These are phyloP conservation scores for Homarus americanus DNA, from an alignment of 1,140 invertebrate species.

Conservation along the genomic window DNA sequence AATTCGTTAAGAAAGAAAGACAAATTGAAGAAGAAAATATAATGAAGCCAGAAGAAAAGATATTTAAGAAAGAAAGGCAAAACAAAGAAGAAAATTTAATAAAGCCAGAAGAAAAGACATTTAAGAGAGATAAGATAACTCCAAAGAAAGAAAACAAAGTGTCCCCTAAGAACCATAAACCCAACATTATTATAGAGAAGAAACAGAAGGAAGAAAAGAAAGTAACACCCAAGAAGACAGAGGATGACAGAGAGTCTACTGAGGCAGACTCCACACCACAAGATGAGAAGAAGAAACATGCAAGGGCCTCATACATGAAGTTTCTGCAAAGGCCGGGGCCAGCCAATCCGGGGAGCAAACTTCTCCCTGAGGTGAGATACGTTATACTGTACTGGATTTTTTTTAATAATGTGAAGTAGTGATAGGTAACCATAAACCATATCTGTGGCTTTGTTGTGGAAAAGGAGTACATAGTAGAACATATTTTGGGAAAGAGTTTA, in stretches of 20 bases:
- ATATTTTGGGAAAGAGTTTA: too few species aligned
- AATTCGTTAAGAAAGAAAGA: background rate
- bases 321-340: slow-evolving; percentile 48
- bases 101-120: background rate
- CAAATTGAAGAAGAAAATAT: background rate
- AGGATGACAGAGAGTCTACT: background rate
- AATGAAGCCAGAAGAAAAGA: background rate
- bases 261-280: slow-evolving; percentile 27
- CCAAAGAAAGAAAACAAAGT: background rate
- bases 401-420: too few species aligned
- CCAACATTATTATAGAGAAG: background rate
- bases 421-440: too few species aligned
- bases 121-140: background rate
- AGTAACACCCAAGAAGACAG: background rate
- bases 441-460: too few species aligned
- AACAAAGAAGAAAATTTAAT: background rate
- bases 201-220: background rate
- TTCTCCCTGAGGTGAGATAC: slow-evolving; percentile 46
- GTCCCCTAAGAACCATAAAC: background rate
- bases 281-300: slow-evolving; percentile 53
- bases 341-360: slow-evolving; percentile 52
- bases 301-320: slow-evolving; percentile 31
- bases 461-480: too few species aligned
- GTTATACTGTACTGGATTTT: too few species aligned
- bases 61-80: background rate